Base-by-base conservation (phyloP, 1,140 invertebrate genomes). In the Euwallacea similis region DNA sequence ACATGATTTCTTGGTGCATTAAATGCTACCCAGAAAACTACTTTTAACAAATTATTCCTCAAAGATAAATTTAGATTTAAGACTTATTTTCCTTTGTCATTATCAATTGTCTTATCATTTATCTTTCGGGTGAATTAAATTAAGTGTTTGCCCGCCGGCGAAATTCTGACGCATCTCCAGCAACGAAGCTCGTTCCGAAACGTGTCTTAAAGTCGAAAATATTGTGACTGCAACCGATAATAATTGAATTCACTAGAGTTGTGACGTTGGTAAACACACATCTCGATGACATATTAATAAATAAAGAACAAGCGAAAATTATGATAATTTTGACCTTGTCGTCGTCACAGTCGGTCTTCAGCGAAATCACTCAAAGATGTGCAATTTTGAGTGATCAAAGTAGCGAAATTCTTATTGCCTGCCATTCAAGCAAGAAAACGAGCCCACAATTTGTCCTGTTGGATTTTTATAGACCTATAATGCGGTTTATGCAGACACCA, bases 301-400 rank as follows among this genome's bases (percentile, higher is more conserved):
- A 61, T 55, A 62, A 63, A 63, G 53, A 43, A 62, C 53, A 61
- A 44, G 41, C 33, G 33, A 63, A 62, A 68, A 58, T 71, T 71
- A 65, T 65, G 62, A 46, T 65, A 69, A 69, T 69, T 69, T 16
- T 47, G 62, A 69, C 58, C 67, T 69, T 69, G 67, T 21, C 42
- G 42, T 50, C 46, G 46, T 50, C 13, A 50, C 9, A 2, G 13
- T 13, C 13, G 9, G 46, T 50, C 6, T 50, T 50, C 46, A 50
- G 9, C 46, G 13, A 50, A 50, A 50, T 13, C 9, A 50, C 9
- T 13, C 46, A 50, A 6, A 50, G 13, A 10, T 50, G 21, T 33
- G 21, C 13, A 13, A 50, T 50, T 50, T 50, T 50, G 13, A 13
- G 46, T 50, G 9, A 11, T 50, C 46, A 10, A 50, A 50, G 9